These are phyloP conservation scores for Pipra filicauda DNA, from an alignment of 2,113 vertebrate species.

Conservation along the genomic window DNA sequence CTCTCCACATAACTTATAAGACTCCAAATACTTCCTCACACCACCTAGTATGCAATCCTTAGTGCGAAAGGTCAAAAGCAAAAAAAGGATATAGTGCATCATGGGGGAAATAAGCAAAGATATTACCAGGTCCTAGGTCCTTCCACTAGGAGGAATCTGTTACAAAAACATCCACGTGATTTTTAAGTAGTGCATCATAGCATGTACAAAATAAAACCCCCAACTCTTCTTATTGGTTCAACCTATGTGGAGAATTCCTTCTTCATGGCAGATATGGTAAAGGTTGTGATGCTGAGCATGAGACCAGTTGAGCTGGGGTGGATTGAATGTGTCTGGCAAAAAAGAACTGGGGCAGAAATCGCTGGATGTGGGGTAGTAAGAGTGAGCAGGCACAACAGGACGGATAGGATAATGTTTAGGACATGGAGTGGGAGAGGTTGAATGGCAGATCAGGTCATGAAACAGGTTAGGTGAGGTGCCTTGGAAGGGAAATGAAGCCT, in stretches of 20 bases:
- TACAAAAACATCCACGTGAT: background rate
- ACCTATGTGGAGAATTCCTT: background rate
- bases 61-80: background rate
- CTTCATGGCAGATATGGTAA: background rate
- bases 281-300: background rate
- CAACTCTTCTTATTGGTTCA: background rate
- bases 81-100: background rate
- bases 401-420: background rate
- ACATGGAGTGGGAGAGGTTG: background rate
- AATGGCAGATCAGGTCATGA: background rate
- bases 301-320: background rate
- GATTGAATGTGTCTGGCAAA: background rate
- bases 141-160: background rate
- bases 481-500: background rate
- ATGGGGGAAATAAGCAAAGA: background rate
- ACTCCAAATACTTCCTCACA: background rate
- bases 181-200: background rate
- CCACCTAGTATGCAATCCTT: background rate
- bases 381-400: background rate
- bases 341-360: background rate
- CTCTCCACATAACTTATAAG: background rate
- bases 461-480: background rate
- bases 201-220: background rate
- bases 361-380: fast-evolving
- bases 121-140: background rate